phyloP scores from a whole-genome alignment of 2,113 vertebrate species.

The Gallinago undulata region DNA sequence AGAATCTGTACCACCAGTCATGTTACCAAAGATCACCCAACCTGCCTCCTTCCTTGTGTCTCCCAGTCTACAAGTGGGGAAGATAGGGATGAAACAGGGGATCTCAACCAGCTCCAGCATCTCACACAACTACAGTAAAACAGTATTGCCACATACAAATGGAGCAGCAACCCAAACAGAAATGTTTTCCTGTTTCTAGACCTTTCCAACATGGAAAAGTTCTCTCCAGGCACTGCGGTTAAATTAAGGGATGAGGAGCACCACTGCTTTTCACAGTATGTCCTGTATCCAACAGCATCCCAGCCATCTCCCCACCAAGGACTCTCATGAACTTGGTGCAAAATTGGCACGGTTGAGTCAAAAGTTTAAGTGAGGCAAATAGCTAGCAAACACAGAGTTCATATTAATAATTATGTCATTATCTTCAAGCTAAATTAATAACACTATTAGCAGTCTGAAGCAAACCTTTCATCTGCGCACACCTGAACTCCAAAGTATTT shows the following conservation, averaged over 20 bases:
- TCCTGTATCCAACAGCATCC: background rate
- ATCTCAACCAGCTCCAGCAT: background rate
- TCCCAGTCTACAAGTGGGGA: background rate
- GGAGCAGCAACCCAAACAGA: background rate
- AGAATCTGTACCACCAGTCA: background rate
- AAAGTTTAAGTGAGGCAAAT: background rate
- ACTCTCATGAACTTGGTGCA: background rate
- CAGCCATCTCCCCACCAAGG: background rate
- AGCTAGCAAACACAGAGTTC: background rate
- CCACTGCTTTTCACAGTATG: background rate
- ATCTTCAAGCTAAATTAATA: slow-evolving; percentile 19
- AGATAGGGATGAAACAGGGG: background rate
- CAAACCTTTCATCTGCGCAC: background rate
- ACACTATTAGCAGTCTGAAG: background rate
- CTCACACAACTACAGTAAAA: background rate
- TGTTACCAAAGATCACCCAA: background rate
- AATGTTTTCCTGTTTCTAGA: background rate
- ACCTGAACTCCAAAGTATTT: background rate
- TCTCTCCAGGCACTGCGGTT: background rate
- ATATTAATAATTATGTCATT: slow-evolving; percentile 3
- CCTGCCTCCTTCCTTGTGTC: background rate
- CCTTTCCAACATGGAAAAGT: background rate
- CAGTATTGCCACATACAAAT: background rate
- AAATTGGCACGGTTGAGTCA: background rate
- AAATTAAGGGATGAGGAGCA: background rate